A percentile compares a stretch with the other conserved stretches of the same genome.
Evolutionary conservation across 2,113 vertebrate genomes (phyloP).

Genomic region (Solea senegalensis): DNA sequence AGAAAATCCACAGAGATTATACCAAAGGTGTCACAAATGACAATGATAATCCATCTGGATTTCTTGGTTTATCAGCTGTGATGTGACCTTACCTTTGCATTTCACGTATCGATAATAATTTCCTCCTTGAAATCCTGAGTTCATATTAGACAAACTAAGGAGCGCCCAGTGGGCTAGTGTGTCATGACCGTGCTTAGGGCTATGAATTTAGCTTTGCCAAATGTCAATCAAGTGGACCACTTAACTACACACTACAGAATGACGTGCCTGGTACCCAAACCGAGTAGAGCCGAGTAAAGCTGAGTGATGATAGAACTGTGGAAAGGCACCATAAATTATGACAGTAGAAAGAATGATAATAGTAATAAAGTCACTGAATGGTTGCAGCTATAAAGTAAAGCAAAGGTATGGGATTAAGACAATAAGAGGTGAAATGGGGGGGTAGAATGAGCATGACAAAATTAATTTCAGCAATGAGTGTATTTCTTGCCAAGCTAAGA

Average conservation of each 20-base stretch:
- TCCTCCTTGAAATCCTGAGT: background rate
- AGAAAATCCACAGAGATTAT: constrained; percentile 12
- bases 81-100: background rate
- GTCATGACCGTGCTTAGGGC: background rate
- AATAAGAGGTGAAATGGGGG: constrained; percentile 9
- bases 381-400: constrained; percentile 12
- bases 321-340: background rate
- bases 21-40: background rate
- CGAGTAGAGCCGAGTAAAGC: too few species aligned
- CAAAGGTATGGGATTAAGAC: constrained; percentile 38
- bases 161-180: constrained; percentile 3
- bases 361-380: background rate
- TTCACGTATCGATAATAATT: background rate
- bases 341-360: background rate
- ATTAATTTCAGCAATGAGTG: constrained; percentile 65
- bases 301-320: too few species aligned
- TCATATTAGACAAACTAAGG: constrained; percentile 3
- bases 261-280: too few species aligned
- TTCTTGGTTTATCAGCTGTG: background rate
- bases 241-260: too few species aligned
- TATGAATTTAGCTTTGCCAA: too few species aligned
- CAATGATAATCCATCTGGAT: background rate
- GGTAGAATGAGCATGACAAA: constrained; percentile 29
- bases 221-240: too few species aligned
- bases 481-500: constrained; percentile 50